Percentiles rank a stretch among this genome's conserved stretches.
These are phyloP conservation scores for Aplodontia rufa DNA, from an alignment of 2,113 vertebrate species.

Conservation along the genomic window DNA sequence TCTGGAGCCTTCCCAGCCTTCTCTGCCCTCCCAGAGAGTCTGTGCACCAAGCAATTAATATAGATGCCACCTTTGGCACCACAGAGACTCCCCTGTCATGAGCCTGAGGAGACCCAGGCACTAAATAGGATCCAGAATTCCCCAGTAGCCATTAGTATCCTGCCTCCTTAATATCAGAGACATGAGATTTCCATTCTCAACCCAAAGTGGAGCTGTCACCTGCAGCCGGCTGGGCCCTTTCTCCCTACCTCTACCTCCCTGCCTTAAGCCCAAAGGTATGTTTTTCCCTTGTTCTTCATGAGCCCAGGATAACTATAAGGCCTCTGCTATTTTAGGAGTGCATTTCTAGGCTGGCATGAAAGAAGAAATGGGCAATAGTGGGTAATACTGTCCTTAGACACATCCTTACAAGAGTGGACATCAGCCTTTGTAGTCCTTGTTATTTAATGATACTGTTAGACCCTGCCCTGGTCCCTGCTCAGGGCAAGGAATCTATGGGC, in stretches of 20 bases:
- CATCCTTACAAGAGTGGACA: not conserved
- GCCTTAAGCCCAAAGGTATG: not conserved
- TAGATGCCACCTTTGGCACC: not conserved
- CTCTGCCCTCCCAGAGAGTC: not conserved
- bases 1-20: not conserved
- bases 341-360: not conserved
- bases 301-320: not conserved
- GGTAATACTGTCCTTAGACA: not conserved
- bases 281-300: not conserved
- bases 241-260: not conserved
- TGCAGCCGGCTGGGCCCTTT: not conserved
- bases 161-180: not conserved
- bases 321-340: not conserved
- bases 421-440: not conserved
- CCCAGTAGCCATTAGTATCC: not conserved
- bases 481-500: not conserved
- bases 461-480: not conserved
- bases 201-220: rapidly evolving
- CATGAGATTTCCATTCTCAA: not conserved
- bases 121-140: not conserved
- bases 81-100: not conserved
- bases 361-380: not conserved
- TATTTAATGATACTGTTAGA: not conserved
- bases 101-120: not conserved
- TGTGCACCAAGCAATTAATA: not conserved